phyloP scores from a whole-genome alignment of 2,797 vertebrate species.

The Sebastes iracundus region DNA sequence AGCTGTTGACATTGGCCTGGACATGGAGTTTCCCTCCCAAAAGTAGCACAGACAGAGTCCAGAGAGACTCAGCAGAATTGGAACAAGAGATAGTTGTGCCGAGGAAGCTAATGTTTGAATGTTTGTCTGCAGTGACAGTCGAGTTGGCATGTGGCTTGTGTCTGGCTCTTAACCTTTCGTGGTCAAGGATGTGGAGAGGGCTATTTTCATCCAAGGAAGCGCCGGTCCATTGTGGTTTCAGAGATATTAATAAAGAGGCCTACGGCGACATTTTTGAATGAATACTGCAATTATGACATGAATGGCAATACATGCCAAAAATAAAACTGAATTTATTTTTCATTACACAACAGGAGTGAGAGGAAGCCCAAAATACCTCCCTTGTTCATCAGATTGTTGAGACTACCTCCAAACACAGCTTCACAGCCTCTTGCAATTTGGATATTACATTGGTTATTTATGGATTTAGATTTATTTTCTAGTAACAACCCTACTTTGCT shows the following conservation, averaged over 20 bases:
- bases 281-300: conserved; percentile 26
- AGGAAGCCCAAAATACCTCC: neutral
- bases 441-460: neutral
- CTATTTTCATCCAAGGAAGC: conserved; percentile 63
- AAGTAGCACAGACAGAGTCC: conserved; percentile 46
- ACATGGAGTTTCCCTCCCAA: conserved; percentile 63
- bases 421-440: neutral
- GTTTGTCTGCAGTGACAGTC: conserved; percentile 37
- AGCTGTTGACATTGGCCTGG: conserved; percentile 71
- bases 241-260: conserved; percentile 49
- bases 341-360: neutral
- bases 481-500: neutral
- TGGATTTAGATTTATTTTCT: neutral
- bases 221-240: conserved; percentile 37
- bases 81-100: conserved; percentile 54
- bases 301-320: neutral
- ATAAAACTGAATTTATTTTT: neutral
- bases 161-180: conserved; percentile 36
- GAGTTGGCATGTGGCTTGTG: conserved; percentile 36
- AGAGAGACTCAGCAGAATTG: conserved; percentile 39
- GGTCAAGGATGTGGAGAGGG: conserved; percentile 67
- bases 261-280: conserved; percentile 7
- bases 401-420: neutral
- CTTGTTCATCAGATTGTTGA: neutral
- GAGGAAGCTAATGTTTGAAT: conserved; percentile 22